phyloP scores from a whole-genome alignment of 2,888 invertebrate genomes.

The Andrena dorsata region DNA sequence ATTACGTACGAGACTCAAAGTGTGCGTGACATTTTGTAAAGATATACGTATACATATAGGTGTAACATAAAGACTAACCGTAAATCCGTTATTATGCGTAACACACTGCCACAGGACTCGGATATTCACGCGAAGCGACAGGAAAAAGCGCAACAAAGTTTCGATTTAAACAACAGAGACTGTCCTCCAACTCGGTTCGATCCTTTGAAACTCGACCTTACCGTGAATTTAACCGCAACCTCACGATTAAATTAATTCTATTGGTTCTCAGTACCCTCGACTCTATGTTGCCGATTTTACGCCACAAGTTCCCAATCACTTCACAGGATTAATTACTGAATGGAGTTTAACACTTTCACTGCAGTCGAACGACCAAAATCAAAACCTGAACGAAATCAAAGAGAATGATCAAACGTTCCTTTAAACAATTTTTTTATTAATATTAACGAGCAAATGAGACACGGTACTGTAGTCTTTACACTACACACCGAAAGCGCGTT shows the following conservation, averaged over 20 bases:
- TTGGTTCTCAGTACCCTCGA: too few species aligned
- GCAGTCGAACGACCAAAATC: slow-evolving; percentile 30
- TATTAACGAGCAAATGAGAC: background rate
- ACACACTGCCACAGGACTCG: slow-evolving; percentile 76
- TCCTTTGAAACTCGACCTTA: slow-evolving; percentile 37
- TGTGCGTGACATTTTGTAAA: slow-evolving; percentile 69
- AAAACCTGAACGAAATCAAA: slow-evolving; percentile 15
- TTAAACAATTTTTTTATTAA: background rate
- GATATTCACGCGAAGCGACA: slow-evolving; percentile 45
- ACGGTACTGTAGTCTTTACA: too few species aligned
- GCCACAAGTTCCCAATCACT: slow-evolving; percentile 3
- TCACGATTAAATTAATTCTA: too few species aligned
- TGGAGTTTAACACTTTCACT: slow-evolving; percentile 35
- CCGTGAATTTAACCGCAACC: background rate
- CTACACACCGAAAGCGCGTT: background rate
- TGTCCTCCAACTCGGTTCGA: slow-evolving; percentile 19
- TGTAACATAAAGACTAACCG: slow-evolving; percentile 71
- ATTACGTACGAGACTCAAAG: slow-evolving; percentile 42
- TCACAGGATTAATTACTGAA: slow-evolving; percentile 38
- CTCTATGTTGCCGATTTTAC: too few species aligned
- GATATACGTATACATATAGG: slow-evolving; percentile 69
- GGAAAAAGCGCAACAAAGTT: slow-evolving; percentile 18
- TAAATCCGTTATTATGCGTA: slow-evolving; percentile 69
- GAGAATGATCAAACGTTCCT: background rate
- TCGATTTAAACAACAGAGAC: slow-evolving; percentile 23